Evolutionary conservation across 2,888 invertebrate species (phyloP).

Genomic region (Ochlodes sylvanus): DNA sequence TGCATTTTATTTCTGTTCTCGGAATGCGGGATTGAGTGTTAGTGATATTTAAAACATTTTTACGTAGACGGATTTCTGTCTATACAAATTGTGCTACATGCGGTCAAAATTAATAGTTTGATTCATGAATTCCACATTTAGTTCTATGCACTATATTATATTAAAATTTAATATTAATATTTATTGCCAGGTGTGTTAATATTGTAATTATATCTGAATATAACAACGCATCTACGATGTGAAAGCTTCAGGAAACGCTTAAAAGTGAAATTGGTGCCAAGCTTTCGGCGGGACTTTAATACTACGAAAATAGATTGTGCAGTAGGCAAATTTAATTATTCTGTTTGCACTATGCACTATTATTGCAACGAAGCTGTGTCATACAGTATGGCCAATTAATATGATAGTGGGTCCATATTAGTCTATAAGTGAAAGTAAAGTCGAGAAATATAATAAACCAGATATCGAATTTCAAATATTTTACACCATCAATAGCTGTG

Average conservation of each 20-base stretch:
- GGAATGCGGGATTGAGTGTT: conserved; percentile 31
- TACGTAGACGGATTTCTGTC: background rate
- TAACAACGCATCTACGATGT: conserved; percentile 1
- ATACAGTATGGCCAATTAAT: too few relatives aligned
- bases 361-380: too few relatives aligned
- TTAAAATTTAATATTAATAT: too few relatives aligned
- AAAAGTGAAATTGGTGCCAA: conserved; percentile 26
- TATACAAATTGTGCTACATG: conserved; percentile 18
- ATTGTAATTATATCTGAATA: background rate
- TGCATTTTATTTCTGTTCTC: conserved; percentile 20
- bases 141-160: background rate
- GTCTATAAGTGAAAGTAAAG: too few relatives aligned
- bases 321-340: background rate
- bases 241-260: conserved; percentile 30
- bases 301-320: conserved; percentile 5
- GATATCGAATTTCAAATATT: too few relatives aligned
- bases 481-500: too few relatives aligned
- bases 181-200: too few relatives aligned
- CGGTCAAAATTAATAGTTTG: conserved; percentile 11
- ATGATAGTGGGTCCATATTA: too few relatives aligned
- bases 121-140: conserved; percentile 2
- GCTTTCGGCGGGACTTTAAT: conserved; percentile 7
- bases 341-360: background rate
- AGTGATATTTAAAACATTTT: conserved; percentile 22
- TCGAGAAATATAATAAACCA: too few relatives aligned